Evolutionary conservation across 2,113 vertebrate genomes (phyloP), one percentile per base, ranked within the genome.

Genomic region (Potamarius usumacintae): DNA sequence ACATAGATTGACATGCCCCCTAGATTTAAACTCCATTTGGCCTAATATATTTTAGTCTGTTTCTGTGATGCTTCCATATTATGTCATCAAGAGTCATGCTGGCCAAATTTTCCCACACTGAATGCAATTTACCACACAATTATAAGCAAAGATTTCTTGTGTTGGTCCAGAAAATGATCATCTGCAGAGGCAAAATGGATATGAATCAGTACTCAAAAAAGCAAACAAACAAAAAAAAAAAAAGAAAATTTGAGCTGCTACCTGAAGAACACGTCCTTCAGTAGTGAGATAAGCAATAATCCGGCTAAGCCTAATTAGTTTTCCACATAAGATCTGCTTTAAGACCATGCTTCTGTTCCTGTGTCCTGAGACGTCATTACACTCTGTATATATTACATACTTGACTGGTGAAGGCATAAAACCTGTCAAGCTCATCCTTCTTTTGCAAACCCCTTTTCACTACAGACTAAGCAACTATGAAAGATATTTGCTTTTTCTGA

Each of bases 391-490:
- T 93, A 91, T 87, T 91, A 92, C 79, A 84, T 90, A 92, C 89
- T 89, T 94, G 83, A 82, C 90, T 92, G 90, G 92, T 92, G 90
- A 92, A 71, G 52, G 65, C 94, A 94, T 95, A 94, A 95, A 95
- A 95, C 92, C 91, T 91, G 95, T 95, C 91, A 89, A 92, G 88
- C 94, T 94, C 93, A 92, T 94, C 92, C 88, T 86, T 90, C 85
- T 71, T 92, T 90, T 92, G 93, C 77, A 80, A 86, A 55, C 77
- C 58, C 91, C 89, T 69, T 87, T 81, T 89, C 90, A 92, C 88
- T 93, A 91, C 88, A 57, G 79, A 82, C 63, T 82, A 89, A 85
- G 88, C 82, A 91, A 92, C 91, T 91, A 87, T 71, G 67, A 88
- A 88, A 91, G 89, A 87, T 77, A 58, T 86, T 85, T 84, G 71